These are phyloP conservation scores for Craniophora ligustri DNA, from an alignment of 2,888 invertebrate species.

Conservation along the genomic window DNA sequence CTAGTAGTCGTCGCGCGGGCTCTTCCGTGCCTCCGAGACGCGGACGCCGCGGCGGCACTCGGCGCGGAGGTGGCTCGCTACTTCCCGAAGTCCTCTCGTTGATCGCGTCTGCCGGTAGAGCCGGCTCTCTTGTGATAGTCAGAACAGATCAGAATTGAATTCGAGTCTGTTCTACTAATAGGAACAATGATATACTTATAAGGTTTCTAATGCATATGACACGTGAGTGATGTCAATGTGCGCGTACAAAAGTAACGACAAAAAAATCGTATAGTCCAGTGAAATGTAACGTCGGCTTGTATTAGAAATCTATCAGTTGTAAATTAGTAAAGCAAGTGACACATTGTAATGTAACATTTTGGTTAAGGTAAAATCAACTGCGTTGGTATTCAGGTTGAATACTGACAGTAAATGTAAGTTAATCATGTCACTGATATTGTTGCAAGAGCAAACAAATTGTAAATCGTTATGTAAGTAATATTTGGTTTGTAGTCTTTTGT, in stretches of 20 bases:
- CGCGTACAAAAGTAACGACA: conserved; percentile 3
- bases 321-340: background rate
- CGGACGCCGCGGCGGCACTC: too few relatives aligned
- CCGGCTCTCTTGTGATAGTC: background rate
- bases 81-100: background rate
- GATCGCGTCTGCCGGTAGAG: background rate
- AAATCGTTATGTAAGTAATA: conserved; percentile 39
- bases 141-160: background rate
- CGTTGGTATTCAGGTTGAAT: background rate
- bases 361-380: background rate
- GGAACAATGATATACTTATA: background rate
- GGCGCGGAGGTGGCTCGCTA: too few relatives aligned
- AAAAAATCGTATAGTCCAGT: conserved; percentile 32
- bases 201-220: conserved; percentile 10
- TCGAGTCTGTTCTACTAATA: background rate
- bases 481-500: conserved; percentile 30
- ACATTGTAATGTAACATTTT: background rate
- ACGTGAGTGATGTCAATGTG: conserved; percentile 24
- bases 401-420: background rate
- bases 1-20: background rate
- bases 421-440: conserved; percentile 3
- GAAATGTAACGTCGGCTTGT: conserved; percentile 12
- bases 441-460: conserved; percentile 1
- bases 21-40: background rate
- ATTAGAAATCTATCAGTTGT: conserved; percentile 6